phyloP scores from a whole-genome alignment of 2,797 vertebrate species.

The Gallinago stenura region DNA sequence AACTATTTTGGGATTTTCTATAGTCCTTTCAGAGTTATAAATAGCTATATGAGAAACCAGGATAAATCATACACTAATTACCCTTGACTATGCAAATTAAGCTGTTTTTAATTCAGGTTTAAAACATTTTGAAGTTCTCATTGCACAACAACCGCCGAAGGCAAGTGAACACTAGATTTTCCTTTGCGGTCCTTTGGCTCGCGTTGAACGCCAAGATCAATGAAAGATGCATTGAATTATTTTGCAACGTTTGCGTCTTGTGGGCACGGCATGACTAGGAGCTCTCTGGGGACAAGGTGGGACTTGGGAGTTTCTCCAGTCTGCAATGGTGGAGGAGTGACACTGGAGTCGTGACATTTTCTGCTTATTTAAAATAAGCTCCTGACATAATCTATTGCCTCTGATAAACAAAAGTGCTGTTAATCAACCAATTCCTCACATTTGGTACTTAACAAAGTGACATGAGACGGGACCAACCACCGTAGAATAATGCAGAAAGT shows the following conservation, averaged over 20 bases:
- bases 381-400: background rate
- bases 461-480: background rate
- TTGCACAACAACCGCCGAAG: background rate
- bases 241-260: background rate
- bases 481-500: rapidly evolving
- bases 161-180: rapidly evolving
- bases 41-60: background rate
- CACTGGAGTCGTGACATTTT: background rate
- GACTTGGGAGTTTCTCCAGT: background rate
- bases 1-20: background rate
- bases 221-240: background rate
- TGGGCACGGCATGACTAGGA: background rate
- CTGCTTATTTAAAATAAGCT: background rate
- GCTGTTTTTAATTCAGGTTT: background rate
- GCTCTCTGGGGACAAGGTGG: background rate
- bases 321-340: rapidly evolving
- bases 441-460: background rate
- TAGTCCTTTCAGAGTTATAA: background rate
- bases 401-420: background rate
- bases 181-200: background rate
- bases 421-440: rapidly evolving
- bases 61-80: background rate
- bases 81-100: background rate
- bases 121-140: background rate
- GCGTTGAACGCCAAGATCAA: no score